Percentiles rank a stretch among this genome's conserved stretches.
Conservation (phyloP, 2,797 vertebrate species). For the Liparis tanakae region DNA sequence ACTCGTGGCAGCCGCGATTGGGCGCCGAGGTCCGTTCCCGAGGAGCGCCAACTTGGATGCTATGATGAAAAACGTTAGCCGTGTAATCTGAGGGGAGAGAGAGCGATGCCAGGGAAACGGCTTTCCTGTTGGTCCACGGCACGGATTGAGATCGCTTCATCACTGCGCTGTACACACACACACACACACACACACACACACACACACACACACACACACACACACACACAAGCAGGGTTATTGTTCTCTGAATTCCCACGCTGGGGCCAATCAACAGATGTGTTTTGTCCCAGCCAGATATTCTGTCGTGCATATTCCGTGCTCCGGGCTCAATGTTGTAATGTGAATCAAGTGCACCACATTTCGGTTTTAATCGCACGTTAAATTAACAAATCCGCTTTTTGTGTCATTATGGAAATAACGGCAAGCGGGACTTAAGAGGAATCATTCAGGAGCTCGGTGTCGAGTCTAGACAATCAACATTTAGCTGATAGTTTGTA, state of each 20-base stretch:
- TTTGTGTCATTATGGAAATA: too few relatives aligned
- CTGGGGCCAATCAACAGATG: constrained; percentile 76
- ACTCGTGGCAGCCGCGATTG: constrained; percentile 8
- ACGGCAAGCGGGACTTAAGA: too few relatives aligned
- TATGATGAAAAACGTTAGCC: constrained; percentile 68
- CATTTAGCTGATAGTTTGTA: too few relatives aligned
- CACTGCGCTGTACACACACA: constrained; percentile 21
- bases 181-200: background rate
- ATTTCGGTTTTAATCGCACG: background rate
- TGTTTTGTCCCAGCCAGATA: constrained; percentile 37
- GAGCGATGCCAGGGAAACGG: constrained; percentile 65
- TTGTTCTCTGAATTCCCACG: constrained; percentile 68
- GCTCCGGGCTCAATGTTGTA: background rate
- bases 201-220: background rate
- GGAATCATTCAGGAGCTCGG: too few relatives aligned
- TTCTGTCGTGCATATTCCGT: constrained; percentile 47
- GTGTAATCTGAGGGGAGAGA: constrained; percentile 62
- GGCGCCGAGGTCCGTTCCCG: constrained; percentile 63
- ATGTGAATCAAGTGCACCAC: background rate
- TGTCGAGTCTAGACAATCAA: too few relatives aligned
- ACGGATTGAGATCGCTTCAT: constrained; percentile 67
- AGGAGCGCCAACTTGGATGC: constrained; percentile 71
- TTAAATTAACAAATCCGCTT: background rate
- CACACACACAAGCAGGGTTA: constrained; percentile 52
- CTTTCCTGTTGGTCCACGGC: constrained; percentile 69